Evolutionary conservation across 2,888 invertebrate genomes (phyloP).

Genomic region (Trichogramma dendrolimi): DNA sequence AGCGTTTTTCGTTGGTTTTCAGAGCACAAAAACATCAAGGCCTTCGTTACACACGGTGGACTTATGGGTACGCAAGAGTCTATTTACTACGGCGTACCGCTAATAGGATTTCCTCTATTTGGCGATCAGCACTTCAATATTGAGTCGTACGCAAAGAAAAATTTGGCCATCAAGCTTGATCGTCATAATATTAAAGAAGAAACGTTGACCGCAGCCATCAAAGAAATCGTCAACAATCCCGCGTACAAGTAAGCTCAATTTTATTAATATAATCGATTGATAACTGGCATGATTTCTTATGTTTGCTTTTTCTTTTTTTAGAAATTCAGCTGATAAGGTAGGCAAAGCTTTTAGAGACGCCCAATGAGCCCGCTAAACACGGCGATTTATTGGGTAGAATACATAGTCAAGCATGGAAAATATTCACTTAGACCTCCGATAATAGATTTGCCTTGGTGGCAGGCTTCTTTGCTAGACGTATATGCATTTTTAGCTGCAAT

Average conservation of each 20-base stretch:
- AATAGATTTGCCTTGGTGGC: too few species aligned
- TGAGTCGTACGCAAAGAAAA: conserved; percentile 22
- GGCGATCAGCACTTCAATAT: conserved; percentile 36
- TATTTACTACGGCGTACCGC: conserved; percentile 36
- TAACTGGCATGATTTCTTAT: too few species aligned
- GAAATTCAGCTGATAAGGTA: too few species aligned
- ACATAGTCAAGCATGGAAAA: too few species aligned
- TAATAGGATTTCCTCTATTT: conserved; percentile 42
- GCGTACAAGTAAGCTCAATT: conserved; percentile 39
- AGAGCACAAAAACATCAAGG: conserved; percentile 39
- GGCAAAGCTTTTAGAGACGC: too few species aligned
- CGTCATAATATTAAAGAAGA: conserved; percentile 41
- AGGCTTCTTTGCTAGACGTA: too few species aligned
- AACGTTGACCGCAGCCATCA: conserved; percentile 44
- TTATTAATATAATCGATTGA: too few species aligned
- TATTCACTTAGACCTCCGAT: too few species aligned
- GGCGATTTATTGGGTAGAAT: too few species aligned
- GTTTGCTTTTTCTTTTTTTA: too few species aligned
- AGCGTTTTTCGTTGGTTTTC: neutral
- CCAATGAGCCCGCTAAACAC: too few species aligned
- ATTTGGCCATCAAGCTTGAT: conserved; percentile 33
- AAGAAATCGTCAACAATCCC: conserved; percentile 47
- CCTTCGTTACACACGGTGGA: conserved; percentile 45
- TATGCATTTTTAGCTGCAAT: too few species aligned
- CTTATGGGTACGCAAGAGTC: conserved; percentile 40